Percentiles rank a stretch among this genome's conserved stretches.
These are phyloP conservation scores for Apodemia duryi DNA, from an alignment of 2,888 invertebrate species.

Conservation along the genomic window DNA sequence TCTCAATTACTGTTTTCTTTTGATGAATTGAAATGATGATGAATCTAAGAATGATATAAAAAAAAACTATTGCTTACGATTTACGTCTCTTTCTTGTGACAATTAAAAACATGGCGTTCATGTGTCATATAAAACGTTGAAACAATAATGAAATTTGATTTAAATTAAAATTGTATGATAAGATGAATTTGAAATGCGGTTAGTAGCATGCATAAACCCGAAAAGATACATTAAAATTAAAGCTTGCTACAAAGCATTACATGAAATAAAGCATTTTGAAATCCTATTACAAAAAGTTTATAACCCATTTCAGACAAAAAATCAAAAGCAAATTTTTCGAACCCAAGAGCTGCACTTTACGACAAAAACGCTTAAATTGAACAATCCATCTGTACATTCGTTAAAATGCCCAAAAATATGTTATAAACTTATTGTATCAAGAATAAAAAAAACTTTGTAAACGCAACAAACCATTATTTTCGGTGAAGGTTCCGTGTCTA, in stretches of 20 bases:
- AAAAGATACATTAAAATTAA: neutral
- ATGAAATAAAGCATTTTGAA: constrained; percentile 4
- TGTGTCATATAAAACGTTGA: too few species aligned
- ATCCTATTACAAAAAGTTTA: constrained; percentile 7
- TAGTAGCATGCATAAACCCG: constrained; percentile 6
- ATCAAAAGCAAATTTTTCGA: neutral
- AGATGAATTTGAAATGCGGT: neutral
- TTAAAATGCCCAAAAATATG: neutral
- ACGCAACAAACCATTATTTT: constrained; percentile 71
- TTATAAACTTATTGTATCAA: constrained; percentile 26
- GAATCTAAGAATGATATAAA: too few species aligned
- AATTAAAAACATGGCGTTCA: too few species aligned
- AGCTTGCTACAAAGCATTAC: neutral
- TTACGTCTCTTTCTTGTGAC: too few species aligned
- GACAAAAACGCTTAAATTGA: neutral
- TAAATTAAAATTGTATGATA: neutral
- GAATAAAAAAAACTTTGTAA: constrained; percentile 33
- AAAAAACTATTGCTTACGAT: too few species aligned
- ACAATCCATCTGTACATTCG: neutral
- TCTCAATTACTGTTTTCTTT: too few species aligned
- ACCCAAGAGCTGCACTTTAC: neutral
- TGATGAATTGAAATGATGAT: too few species aligned
- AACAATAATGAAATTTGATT: too few species aligned
- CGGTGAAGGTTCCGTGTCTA: constrained; percentile 69
- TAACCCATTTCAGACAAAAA: neutral